Evolutionary conservation across 2,888 invertebrate species (phyloP).

Genomic region (Muscina levida): DNA sequence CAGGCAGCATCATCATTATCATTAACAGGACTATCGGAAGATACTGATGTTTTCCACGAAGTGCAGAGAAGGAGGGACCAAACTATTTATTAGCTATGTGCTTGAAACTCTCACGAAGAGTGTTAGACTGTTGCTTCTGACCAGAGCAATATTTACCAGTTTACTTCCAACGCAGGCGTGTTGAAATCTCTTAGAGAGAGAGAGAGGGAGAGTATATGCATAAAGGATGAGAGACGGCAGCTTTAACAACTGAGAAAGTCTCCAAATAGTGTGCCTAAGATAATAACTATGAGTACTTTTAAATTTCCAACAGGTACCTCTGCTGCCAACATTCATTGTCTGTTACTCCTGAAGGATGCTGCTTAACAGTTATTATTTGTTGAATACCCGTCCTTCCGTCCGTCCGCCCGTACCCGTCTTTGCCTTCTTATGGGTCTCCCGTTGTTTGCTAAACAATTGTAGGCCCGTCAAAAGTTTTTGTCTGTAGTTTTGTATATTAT

Average conservation of each 20-base stretch:
- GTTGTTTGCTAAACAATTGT: background rate
- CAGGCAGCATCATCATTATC: conserved; percentile 22
- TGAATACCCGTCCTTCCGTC: background rate
- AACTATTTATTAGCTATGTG: background rate
- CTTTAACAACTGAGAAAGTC: background rate
- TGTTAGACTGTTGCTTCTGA: conserved; percentile 63
- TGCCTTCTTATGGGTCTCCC: background rate
- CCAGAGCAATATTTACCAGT: conserved; percentile 7
- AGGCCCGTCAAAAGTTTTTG: conserved; percentile 31
- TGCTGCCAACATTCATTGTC: background rate
- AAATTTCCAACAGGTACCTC: conserved; percentile 66
- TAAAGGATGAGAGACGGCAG: background rate
- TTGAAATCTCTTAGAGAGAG: background rate
- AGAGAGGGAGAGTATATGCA: background rate
- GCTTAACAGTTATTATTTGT: conserved; percentile 38
- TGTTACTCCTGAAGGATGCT: conserved; percentile 62
- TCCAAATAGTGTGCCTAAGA: conserved; percentile 28
- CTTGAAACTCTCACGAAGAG: conserved; percentile 25
- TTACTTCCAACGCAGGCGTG: conserved; percentile 64
- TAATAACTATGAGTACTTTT: conserved; percentile 29
- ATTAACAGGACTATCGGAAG: background rate
- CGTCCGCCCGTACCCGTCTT: conserved; percentile 28
- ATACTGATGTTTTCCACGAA: background rate
- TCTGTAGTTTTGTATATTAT: background rate
- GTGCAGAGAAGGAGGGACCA: background rate